Conservation (phyloP, 2,113 vertebrate species). For the Triplophysa tibetana region DNA sequence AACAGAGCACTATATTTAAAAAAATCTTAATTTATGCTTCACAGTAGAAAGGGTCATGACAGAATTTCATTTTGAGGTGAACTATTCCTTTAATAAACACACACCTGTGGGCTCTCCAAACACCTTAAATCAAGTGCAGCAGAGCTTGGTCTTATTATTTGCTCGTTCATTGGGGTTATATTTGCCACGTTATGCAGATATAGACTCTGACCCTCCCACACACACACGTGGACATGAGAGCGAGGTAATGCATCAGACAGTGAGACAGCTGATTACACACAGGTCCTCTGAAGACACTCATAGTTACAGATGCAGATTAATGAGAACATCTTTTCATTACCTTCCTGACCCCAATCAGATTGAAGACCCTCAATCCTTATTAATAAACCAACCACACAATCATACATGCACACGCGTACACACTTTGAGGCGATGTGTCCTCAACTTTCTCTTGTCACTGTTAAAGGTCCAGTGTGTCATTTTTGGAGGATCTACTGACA, state of each 20-base stretch:
- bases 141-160: not conserved
- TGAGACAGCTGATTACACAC: conserved; percentile 14
- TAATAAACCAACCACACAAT: not conserved
- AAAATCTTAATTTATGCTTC: no score
- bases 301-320: conserved; percentile 18
- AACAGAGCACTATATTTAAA: no score
- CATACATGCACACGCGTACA: not conserved
- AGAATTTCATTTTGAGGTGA: not conserved
- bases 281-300: not conserved
- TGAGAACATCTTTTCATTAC: conserved; percentile 15
- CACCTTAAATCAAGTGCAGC: not conserved
- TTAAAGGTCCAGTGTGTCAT: no score
- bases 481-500: no score
- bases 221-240: not conserved
- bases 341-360: conserved; percentile 20
- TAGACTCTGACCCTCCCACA: not conserved
- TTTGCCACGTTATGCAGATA: not conserved
- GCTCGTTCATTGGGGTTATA: not conserved
- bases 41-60: not conserved
- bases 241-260: not conserved
- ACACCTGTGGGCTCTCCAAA: not conserved
- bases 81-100: not conserved
- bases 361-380: not conserved
- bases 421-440: not conserved
- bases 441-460: not conserved